Conservation (phyloP, 2,888 invertebrate genomes). For the Physocephala rufipes region DNA sequence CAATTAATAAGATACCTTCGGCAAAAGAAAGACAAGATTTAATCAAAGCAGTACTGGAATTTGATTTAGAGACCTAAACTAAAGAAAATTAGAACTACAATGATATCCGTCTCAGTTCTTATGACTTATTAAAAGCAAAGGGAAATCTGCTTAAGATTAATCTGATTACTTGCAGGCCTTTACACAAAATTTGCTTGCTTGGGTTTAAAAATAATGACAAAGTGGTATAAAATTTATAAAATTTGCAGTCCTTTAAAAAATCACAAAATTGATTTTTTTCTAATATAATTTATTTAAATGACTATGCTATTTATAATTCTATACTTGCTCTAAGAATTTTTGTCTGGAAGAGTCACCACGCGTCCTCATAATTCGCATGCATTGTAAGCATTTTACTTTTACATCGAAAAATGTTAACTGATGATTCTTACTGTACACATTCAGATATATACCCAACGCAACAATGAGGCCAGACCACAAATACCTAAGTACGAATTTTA, state of each 20-base stretch:
- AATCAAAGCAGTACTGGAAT: conserved; percentile 62
- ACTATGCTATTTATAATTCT: conserved; percentile 7
- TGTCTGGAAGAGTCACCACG: conserved; percentile 51
- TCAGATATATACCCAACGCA: conserved; percentile 91
- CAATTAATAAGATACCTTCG: conserved; percentile 71
- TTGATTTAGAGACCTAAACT: conserved; percentile 56
- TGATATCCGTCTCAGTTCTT: no score
- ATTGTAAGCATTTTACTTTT: conserved; percentile 47
- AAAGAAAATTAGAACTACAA: no score
- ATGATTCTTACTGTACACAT: conserved; percentile 84
- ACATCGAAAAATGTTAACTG: conserved; percentile 60
- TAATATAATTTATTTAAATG: no score
- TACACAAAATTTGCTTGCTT: no score
- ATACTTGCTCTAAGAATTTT: conserved; percentile 61
- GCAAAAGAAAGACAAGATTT: conserved; percentile 72
- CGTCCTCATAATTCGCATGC: conserved; percentile 37
- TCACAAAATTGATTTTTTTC: no score
- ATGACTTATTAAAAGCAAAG: no score
- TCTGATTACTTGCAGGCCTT: no score
- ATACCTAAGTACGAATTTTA: conserved; percentile 75
- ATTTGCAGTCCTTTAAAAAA: no score
- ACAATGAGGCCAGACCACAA: conserved; percentile 91
- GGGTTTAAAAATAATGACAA: no score
- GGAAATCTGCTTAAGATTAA: no score
- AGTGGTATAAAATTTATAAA: no score